Evolutionary conservation across 2,888 invertebrate genomes (phyloP), one percentile per base, ranked within the genome.

Genomic region (Drosophila gaucha): DNA sequence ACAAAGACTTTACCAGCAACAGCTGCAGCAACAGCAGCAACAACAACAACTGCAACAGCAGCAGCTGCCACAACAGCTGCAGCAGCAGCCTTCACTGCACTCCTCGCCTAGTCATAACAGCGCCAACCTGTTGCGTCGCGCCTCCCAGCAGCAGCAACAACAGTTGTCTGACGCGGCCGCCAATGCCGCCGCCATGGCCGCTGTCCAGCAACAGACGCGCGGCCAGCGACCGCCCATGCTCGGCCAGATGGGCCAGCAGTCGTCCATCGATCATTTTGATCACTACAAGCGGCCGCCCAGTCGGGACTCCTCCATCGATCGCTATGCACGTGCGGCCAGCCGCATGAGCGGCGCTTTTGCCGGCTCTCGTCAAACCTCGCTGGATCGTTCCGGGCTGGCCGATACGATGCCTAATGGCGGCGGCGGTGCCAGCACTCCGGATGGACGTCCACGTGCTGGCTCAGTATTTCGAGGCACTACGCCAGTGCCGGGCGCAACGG

Each of bases 241-340:
- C 26, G 90, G 91, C 16, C 89, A 90, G 67, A 86, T 79, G 47
- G 89, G 89, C 24, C 91, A 89, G 39, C 93, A 95, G 92, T 93
- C 96, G 10, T 96, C 96, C 80, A 96, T 96, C 89, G 97, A 97
- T 91, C 96, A 97, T 89, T 97, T 97, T 90, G 98, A 98, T 92
- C 98, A 98, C 90, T 98, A 98, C 92, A 97, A 97, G 92, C 93
- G 96, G 90, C 97, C 97, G 52, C 97, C 97, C 1, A 97, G 97
- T 92, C 93, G 97, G 89, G 97, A 97, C 90, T 95, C 96, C 66
- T 97, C 97, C 79, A 96, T 96, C 43, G 97, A 97, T 92, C 94
- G 96, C 67, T 96, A 95, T 89, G 94, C 95, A 5, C 93, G 95
- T 67, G 95, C 96, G 22, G 93, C 94, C 49, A 94, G 94, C 74